Percentiles rank a stretch among this genome's conserved stretches.
These are phyloP conservation scores for Lophura nycthemera DNA, from an alignment of 2,113 vertebrate genomes.

Conservation along the genomic window DNA sequence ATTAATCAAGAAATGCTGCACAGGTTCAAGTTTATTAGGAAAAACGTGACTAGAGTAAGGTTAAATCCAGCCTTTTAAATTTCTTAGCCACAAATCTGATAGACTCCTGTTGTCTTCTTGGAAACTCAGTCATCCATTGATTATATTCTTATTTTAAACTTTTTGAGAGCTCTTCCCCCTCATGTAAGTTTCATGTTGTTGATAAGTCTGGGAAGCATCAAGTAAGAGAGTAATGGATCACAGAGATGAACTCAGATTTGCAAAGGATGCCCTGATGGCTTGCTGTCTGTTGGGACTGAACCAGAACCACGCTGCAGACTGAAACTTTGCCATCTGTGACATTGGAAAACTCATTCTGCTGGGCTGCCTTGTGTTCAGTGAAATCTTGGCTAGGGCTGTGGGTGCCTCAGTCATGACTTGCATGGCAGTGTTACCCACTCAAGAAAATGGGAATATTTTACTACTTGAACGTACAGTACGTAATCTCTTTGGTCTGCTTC, in stretches of 20 bases:
- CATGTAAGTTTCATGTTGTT: not conserved
- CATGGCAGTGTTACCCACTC: not conserved
- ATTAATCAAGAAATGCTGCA: not conserved
- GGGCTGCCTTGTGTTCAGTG: not conserved
- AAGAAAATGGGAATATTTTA: not conserved
- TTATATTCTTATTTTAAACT: not conserved
- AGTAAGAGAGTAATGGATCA: not conserved
- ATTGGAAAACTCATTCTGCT: not conserved
- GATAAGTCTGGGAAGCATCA: not conserved
- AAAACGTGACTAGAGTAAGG: not conserved
- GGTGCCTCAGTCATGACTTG: not conserved
- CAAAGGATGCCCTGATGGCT: not conserved
- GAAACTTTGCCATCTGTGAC: not conserved
- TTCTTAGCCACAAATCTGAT: not conserved
- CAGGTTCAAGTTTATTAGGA: not conserved
- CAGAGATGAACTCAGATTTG: not conserved
- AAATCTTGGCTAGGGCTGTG: not conserved
- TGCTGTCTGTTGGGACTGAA: not conserved
- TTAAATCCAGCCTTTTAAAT: not conserved
- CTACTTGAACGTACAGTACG: fast-evolving
- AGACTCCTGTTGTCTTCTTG: not conserved
- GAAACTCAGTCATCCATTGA: not conserved
- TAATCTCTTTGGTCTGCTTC: not conserved
- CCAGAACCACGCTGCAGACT: not conserved
- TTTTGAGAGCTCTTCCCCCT: not conserved